Conservation (phyloP, 2,113 vertebrate genomes). For the Apaloderma vittatum region DNA sequence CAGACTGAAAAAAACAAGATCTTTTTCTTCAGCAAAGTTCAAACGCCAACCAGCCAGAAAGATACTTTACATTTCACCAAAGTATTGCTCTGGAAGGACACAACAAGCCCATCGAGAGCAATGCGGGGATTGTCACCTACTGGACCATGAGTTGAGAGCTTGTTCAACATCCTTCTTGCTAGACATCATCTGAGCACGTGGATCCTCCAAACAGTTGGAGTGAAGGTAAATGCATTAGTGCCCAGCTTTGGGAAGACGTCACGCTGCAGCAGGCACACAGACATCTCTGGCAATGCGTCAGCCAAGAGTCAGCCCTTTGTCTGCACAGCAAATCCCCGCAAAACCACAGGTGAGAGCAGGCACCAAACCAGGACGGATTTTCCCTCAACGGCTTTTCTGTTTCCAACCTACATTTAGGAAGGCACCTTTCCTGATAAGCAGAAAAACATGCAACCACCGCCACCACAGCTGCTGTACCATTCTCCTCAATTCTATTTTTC, state of each 20-base stretch:
- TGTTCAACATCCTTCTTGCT: not conserved
- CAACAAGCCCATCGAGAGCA: not conserved
- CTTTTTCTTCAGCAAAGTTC: not conserved
- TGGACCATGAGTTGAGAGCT: not conserved
- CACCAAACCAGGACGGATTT: not conserved
- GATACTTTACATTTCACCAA: not conserved
- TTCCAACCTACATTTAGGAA: accelerated
- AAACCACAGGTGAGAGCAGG: not conserved
- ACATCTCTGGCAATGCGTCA: not conserved
- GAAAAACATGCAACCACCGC: not conserved
- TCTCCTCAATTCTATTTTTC: not conserved
- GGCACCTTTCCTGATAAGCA: not conserved
- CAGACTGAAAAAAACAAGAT: not conserved
- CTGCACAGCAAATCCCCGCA: not conserved
- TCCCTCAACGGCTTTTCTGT: not conserved
- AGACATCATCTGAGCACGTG: accelerated
- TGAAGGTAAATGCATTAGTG: not conserved
- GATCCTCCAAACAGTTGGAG: not conserved
- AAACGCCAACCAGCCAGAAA: not conserved
- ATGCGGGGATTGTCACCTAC: not conserved
- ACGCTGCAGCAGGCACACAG: not conserved
- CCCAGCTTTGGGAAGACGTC: accelerated
- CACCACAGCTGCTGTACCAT: not conserved
- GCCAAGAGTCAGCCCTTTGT: accelerated
- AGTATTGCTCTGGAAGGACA: not conserved